These are phyloP conservation scores for Coregonus ussuriensis DNA, from an alignment of 2,797 vertebrate genomes.

Conservation along the genomic window DNA sequence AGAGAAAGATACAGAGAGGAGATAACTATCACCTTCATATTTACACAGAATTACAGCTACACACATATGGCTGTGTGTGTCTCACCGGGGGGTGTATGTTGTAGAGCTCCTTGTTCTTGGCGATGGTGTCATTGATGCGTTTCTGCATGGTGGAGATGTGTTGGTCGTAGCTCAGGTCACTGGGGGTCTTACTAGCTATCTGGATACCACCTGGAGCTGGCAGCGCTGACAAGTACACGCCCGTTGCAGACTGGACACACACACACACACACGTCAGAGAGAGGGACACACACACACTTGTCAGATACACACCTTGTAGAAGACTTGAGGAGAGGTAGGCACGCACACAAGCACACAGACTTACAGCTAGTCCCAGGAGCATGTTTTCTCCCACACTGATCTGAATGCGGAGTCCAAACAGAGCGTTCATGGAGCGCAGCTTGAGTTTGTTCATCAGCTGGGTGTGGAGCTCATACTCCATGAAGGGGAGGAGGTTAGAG, in stretches of 20 bases:
- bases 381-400: slow-evolving; percentile 97
- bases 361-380: slow-evolving; percentile 94
- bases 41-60: slow-evolving; percentile 21
- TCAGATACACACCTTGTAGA: background rate
- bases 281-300: too few species aligned
- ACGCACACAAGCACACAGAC: slow-evolving; percentile 42
- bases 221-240: slow-evolving; percentile 90
- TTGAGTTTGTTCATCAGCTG: slow-evolving; percentile 99
- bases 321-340: background rate
- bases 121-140: slow-evolving; percentile 95
- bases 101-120: slow-evolving; percentile 94
- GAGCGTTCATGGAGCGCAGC: slow-evolving; percentile 93
- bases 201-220: slow-evolving; percentile 93
- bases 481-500: slow-evolving; percentile 95
- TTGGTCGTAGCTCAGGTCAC: slow-evolving; percentile 90
- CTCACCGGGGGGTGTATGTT: slow-evolving; percentile 94
- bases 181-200: slow-evolving; percentile 93
- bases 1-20: slow-evolving; percentile 68
- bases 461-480: slow-evolving; percentile 98
- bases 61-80: slow-evolving; percentile 23
- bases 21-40: slow-evolving; percentile 46
- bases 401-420: slow-evolving; percentile 94
- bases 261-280: background rate
- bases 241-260: slow-evolving; percentile 89
- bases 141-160: slow-evolving; percentile 94